Base-by-base conservation (phyloP, 2,888 invertebrate genomes). In the Acheta domesticus region DNA sequence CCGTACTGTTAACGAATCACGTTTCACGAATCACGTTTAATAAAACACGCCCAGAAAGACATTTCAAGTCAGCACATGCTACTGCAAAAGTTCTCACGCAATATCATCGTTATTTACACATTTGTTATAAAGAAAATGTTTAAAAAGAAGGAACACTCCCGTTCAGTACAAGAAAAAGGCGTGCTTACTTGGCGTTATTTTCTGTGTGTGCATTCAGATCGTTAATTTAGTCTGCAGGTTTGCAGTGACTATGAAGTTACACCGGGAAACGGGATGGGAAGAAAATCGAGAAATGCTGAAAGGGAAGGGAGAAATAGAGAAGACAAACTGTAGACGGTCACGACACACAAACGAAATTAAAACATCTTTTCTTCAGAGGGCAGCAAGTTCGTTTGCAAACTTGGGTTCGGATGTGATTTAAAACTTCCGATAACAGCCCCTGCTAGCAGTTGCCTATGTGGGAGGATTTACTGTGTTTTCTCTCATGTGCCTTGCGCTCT, bases 351-450 rank as follows among this genome's bases (percentile, higher is more conserved):
- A 62, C 62, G 16, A 62, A 62, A 62, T 62, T 62, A 62, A 62
- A 62, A 62, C 62, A 62, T 62, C 62, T 62, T 62, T n/a, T 62
- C 62, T 62, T 62, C 62, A 12, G 16, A n/a, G n/a, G 16, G 62
- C 11, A n/a, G 62, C 62, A n/a, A 62, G 62, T 62, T 62, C 62
- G 62, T 62, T 62, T 62, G 62, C 62, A 62, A 62, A 62, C n/a
- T n/a, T n/a, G n/a, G 16, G 62, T 14, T 62, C 62, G 62, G 62
- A 62, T 62, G 62, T 62, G 62, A 62, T 62, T 62, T 62, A 62
- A 62, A 62, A 14, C 62, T 62, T 62, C 62, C 62, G 62, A 62
- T 62, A 62, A 62, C 62, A 62, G 62, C 14, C 16, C 16, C 16
- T n/a, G 14, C 16, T 62, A 62, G 62, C 62, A 62, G n/a, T 62